Evolutionary conservation across 35 echinoderm and acorn worm genomes (phyloP).

Genomic region (Apostichopus japonicus): DNA sequence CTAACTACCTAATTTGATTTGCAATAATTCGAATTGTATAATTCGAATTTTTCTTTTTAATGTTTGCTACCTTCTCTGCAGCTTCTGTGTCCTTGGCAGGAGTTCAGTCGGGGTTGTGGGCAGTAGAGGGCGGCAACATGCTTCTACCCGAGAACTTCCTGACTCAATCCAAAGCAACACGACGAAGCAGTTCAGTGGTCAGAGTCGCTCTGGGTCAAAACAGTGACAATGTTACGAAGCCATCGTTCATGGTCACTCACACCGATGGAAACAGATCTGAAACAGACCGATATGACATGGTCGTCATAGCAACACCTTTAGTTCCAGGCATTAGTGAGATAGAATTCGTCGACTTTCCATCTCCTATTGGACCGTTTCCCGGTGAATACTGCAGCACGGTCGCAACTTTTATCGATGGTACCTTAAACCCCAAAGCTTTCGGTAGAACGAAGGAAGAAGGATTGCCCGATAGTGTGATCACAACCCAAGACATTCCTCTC

Average conservation of each 20-base stretch:
- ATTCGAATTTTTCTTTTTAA: background rate
- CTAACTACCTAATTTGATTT: too few relatives aligned
- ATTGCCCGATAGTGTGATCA: constrained; percentile 66
- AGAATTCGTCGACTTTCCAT: constrained; percentile 67
- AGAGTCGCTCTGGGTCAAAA: background rate
- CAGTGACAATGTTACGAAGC: background rate
- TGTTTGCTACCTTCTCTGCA: constrained; percentile 10
- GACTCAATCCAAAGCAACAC: constrained; percentile 51
- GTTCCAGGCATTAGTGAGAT: constrained; percentile 61
- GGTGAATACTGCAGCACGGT: constrained; percentile 81
- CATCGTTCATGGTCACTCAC: background rate
- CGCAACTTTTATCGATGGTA: constrained; percentile 77
- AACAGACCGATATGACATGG: constrained; percentile 74
- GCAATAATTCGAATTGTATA: too few relatives aligned
- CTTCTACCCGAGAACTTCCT: constrained; percentile 60
- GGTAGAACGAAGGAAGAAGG: constrained; percentile 14
- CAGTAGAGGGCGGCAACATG: constrained; percentile 79
- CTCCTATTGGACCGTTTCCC: constrained; percentile 51
- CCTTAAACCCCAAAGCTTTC: constrained; percentile 64
- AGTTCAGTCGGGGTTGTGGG: constrained; percentile 82
- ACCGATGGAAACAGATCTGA: background rate
- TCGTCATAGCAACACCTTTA: constrained; percentile 79
- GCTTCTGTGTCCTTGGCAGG: constrained; percentile 85
- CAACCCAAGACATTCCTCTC: constrained; percentile 67
- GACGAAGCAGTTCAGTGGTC: constrained; percentile 18